These are phyloP conservation scores for Chrysolina oricalcia DNA, from an alignment of 2,888 invertebrate genomes.

Conservation along the genomic window DNA sequence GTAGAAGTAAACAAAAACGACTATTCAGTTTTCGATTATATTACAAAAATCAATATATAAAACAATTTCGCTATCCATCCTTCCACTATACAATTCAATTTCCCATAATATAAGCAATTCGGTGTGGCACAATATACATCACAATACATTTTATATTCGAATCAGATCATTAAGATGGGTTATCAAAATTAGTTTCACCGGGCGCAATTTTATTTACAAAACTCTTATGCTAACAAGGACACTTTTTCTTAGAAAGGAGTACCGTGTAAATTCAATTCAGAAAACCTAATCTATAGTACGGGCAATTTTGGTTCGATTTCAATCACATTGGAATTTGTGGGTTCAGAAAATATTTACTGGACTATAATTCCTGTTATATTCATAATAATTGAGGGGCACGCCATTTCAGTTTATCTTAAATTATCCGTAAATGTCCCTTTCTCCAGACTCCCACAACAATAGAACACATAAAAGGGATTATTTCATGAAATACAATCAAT, in stretches of 20 bases:
- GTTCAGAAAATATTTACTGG: too few species aligned
- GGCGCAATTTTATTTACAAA: slow-evolving; percentile 11
- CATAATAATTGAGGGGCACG: too few species aligned
- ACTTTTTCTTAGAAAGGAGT: background rate
- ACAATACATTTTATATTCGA: slow-evolving; percentile 11
- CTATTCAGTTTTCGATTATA: background rate
- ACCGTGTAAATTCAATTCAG: background rate
- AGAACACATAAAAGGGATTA: too few species aligned
- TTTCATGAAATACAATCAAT: too few species aligned
- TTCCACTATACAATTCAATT: background rate
- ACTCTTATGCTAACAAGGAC: background rate
- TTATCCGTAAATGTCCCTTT: too few species aligned
- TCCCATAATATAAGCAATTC: background rate
- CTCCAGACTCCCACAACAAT: too few species aligned
- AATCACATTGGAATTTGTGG: background rate
- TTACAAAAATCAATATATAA: slow-evolving; percentile 23
- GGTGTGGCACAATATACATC: slow-evolving; percentile 20
- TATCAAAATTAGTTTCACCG: slow-evolving; percentile 18
- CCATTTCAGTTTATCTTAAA: too few species aligned
- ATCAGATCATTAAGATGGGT: background rate
- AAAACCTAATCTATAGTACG: background rate
- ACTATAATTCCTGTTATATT: too few species aligned
- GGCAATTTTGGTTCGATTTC: background rate
- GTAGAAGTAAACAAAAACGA: background rate
- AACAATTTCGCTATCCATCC: slow-evolving; percentile 6